Base-by-base conservation (phyloP, 1,140 invertebrate species). In the Hetaerina americana region DNA sequence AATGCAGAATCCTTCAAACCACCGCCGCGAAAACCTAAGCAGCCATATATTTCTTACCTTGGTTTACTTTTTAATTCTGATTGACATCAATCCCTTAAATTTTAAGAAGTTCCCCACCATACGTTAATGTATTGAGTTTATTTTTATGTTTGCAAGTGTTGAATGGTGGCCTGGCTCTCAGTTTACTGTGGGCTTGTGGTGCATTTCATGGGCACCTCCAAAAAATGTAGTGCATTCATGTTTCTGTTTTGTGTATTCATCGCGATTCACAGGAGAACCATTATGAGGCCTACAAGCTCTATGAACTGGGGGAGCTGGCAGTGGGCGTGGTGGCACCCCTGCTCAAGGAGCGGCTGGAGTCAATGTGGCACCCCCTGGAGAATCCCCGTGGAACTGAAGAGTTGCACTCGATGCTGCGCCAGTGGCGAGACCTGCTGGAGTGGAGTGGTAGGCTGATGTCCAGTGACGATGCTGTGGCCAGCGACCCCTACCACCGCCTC, bases 401-500 rank as follows among this genome's bases (percentile, higher is more conserved):
- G 12, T 79, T 90, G 15, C 40, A 57, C 1, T 18, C 15, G 15
- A 57, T 57, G n/a, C 88, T 94, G 49, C 81, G 84, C 72, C 86
- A 90, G 72, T 95, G 93, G 93, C 86, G 87, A 72, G 79, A 80
- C 29, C 84, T 92, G 73, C 77, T 93, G 66, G 85, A 86, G 72
- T 57, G 40, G 40, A 57, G 40, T 57, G 40, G 40, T 18, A 57
- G 40, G 40, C 22, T n/a, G 15, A n/a, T 12, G 15, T 57, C 40
- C 40, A 57, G 22, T 57, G 22, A 18, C 15, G 40, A 57, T 70
- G 80, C 82, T 72, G 84, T 82, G 72, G 80, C 85, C 68, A 87
- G 91, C 80, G 88, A 90, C 78, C 89, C 91, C 0, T 94, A 93
- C 77, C 89, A 92, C 77, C 85, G 85, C 75, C 81, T 97, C 5